A percentile compares a stretch with the other conserved stretches of the same genome.
Conservation (phyloP, 2,797 vertebrate species). For the Hyperoplus immaculatus region DNA sequence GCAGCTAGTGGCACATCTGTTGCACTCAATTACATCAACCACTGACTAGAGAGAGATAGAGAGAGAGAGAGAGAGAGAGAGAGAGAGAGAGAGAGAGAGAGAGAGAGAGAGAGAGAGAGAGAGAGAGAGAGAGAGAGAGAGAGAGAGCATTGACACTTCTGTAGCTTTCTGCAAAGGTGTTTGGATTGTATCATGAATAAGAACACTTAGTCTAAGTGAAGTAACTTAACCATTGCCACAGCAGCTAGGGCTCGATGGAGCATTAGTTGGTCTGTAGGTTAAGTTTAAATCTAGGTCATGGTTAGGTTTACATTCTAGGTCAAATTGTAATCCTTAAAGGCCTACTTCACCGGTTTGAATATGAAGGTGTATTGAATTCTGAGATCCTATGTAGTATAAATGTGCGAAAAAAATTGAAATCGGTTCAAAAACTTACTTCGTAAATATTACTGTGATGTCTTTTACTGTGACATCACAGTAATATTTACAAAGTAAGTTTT, state of each 20-base stretch:
- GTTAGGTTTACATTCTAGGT: not conserved
- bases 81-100: slow-evolving; percentile 7
- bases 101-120: not conserved
- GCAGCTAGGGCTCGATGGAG: too few species aligned
- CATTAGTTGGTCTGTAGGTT: not conserved
- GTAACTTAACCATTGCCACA: slow-evolving; percentile 15
- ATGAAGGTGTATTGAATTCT: too few species aligned
- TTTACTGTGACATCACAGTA: too few species aligned
- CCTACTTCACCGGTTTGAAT: too few species aligned
- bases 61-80: too few species aligned
- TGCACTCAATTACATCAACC: slow-evolving; percentile 83
- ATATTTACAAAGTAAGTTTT: too few species aligned
- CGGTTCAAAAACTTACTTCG: too few species aligned
- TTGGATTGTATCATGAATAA: not conserved
- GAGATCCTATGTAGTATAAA: too few species aligned
- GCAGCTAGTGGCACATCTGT: slow-evolving; percentile 79
- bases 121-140: not conserved
- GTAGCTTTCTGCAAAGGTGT: slow-evolving; percentile 5
- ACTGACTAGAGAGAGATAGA: slow-evolving; percentile 5
- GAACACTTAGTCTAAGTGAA: slow-evolving; percentile 1
- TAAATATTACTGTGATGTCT: too few species aligned
- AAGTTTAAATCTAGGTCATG: not conserved
- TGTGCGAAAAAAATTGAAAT: too few species aligned
- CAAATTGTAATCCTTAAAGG: not conserved
- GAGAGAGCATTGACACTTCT: not conserved